Conservation (phyloP, 1,140 invertebrate genomes). For the Elymnias hypermnestra region DNA sequence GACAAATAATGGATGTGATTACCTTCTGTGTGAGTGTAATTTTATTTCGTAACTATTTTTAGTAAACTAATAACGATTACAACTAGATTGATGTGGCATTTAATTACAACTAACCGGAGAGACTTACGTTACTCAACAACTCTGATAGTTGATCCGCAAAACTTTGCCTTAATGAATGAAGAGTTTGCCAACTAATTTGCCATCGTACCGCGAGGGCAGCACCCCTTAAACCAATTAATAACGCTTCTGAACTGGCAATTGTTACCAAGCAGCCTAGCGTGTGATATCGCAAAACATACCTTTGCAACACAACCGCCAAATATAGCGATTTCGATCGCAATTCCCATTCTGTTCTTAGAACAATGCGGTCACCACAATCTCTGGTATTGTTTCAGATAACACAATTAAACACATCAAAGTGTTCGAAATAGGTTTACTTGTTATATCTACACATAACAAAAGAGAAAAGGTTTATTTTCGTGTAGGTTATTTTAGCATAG, state of each 20-base stretch:
- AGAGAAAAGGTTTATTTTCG: too few species aligned
- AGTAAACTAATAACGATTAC: constrained; percentile 1
- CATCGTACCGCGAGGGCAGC: constrained; percentile 4
- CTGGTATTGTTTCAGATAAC: neutral
- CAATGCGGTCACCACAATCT: neutral
- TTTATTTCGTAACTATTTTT: neutral
- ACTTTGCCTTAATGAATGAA: constrained; percentile 6
- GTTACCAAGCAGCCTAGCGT: neutral
- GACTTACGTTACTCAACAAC: constrained; percentile 4
- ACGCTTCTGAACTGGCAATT: constrained; percentile 2
- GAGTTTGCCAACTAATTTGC: constrained; percentile 7
- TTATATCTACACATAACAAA: too few species aligned
- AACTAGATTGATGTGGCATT: constrained; percentile 4
- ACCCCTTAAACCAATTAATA: constrained; percentile 5
- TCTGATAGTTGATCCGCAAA: constrained; percentile 3
- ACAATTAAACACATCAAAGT: neutral
- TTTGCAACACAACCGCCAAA: neutral
- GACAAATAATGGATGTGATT: too few species aligned
- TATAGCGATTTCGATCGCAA: neutral
- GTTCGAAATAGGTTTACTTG: too few species aligned
- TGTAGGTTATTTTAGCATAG: too few species aligned
- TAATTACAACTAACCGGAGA: constrained; percentile 6
- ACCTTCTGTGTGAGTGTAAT: too few species aligned
- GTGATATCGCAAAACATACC: constrained; percentile 1
- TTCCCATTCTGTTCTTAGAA: neutral